Evolutionary conservation across 2,797 vertebrate genomes (phyloP).

Genomic region (Rhynchonycteris naso): DNA sequence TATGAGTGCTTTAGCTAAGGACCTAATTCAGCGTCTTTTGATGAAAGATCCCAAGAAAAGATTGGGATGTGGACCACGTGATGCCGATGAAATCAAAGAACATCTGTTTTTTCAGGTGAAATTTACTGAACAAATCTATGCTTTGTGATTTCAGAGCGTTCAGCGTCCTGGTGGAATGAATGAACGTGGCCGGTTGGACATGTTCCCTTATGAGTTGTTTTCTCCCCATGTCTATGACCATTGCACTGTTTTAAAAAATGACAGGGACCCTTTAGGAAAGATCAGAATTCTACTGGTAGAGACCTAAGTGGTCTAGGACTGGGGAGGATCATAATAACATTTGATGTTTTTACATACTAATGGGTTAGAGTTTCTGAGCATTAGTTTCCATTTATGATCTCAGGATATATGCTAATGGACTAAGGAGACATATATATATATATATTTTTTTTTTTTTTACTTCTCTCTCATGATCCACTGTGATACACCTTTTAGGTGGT

Average conservation of each 20-base stretch:
- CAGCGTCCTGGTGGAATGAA: not conserved
- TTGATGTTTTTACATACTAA: not conserved
- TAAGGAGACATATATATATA: not conserved
- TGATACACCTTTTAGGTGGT: not conserved
- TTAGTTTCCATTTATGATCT: not conserved
- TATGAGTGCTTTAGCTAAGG: constrained; percentile 94
- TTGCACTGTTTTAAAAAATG: not conserved
- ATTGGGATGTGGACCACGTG: constrained; percentile 93
- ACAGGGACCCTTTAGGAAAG: not conserved
- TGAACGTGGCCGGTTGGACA: not conserved
- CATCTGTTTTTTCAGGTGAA: constrained; percentile 97
- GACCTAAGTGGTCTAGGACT: not conserved
- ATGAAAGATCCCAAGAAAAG: constrained; percentile 97
- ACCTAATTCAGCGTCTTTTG: constrained; percentile 94
- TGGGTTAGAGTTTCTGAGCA: not conserved
- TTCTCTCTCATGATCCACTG: not conserved
- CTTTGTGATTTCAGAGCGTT: not conserved
- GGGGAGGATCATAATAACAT: not conserved
- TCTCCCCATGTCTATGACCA: not conserved
- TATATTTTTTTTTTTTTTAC: not conserved
- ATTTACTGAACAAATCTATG: not conserved
- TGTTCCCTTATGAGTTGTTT: not conserved
- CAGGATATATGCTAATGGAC: not conserved
- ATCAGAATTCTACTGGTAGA: not conserved
- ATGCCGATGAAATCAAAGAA: constrained; percentile 94